Evolutionary conservation across 2,113 vertebrate genomes (phyloP), one percentile per base, ranked within the genome.

Genomic region (Pelecanoides urinatrix): DNA sequence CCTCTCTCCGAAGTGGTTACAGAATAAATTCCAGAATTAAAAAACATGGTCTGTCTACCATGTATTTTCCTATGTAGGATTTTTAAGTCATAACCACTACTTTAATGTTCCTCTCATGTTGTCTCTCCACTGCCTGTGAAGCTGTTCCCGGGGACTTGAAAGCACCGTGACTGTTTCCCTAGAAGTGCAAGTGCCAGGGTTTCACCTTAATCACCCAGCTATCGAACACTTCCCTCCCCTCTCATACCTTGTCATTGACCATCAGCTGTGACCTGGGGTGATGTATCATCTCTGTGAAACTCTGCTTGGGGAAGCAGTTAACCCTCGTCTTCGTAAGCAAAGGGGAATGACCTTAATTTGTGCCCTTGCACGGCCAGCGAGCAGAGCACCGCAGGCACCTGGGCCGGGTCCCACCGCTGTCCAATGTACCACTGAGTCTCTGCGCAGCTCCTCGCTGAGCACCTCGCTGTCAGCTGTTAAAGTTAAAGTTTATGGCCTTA

Each of bases 361-460:
- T 50, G 26, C 20, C 55, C 49, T 10, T 0, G 23, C 74, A 4
- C 0, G 17, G n/a, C 30, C 52, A 44, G 7, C 0, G 3, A 79
- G 56, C 29, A 62, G 40, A 12, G 56, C 9, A 3, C 2, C 3
- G 30, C 45, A 45, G n/a, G 13, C 26, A 25, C 27, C 38, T 15
- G 10, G 0, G 4, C 40, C 2, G 2, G 8, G 16, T 25, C 13
- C 45, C 68, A 59, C 50, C 1, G 3, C 68, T 84, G 73, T 16
- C 52, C 80, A 18, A 8, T 2, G 42, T 10, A 27, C 23, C 7
- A 2, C 0, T 3, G 2, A 13, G 26, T 8, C 53, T 30, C 52
- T 20, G 11, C 2, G 9, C 0, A 5, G 42, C 32, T 53, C 47
- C 36, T 34, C 0, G 7, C 13, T 8, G 29, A 36, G 18, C 50